Evolutionary conservation across 2,113 vertebrate genomes (phyloP).

Genomic region (Struthio camelus): DNA sequence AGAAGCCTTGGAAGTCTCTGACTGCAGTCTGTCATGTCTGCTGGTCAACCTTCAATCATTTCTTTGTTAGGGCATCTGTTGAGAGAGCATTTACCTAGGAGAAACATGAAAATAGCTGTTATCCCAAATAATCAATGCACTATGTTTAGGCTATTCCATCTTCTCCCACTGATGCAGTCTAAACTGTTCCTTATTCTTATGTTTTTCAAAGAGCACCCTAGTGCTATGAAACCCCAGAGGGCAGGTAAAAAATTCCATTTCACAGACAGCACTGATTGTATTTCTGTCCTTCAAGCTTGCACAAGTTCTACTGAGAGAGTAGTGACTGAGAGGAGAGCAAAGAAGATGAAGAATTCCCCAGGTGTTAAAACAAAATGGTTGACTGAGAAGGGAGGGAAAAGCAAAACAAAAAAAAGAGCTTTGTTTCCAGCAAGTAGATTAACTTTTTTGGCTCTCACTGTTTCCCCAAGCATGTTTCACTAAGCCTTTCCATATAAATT

Average conservation of each 20-base stretch:
- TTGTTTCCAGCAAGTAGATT: not conserved
- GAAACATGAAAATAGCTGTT: not conserved
- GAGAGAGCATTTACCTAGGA: not conserved
- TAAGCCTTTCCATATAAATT: not conserved
- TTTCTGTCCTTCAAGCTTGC: conserved; percentile 25
- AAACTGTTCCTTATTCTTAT: not conserved
- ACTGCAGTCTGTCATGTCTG: not conserved
- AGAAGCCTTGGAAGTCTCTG: not conserved
- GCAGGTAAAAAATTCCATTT: not conserved
- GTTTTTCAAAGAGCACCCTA: not conserved
- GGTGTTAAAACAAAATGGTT: not conserved
- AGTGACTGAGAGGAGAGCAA: not conserved
- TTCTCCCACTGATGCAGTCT: not conserved
- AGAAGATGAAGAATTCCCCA: not conserved
- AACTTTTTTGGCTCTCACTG: not conserved
- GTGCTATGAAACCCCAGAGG: not conserved
- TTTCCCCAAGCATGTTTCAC: not conserved
- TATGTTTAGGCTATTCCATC: not conserved
- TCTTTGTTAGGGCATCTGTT: not conserved
- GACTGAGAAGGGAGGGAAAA: not conserved
- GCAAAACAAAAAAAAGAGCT: not conserved
- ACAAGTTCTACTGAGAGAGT: conserved; percentile 4
- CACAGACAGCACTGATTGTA: not conserved
- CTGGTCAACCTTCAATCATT: not conserved
- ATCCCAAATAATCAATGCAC: not conserved